Base-by-base conservation (phyloP, 1,140 invertebrate species). In the Campoletis sonorensis region DNA sequence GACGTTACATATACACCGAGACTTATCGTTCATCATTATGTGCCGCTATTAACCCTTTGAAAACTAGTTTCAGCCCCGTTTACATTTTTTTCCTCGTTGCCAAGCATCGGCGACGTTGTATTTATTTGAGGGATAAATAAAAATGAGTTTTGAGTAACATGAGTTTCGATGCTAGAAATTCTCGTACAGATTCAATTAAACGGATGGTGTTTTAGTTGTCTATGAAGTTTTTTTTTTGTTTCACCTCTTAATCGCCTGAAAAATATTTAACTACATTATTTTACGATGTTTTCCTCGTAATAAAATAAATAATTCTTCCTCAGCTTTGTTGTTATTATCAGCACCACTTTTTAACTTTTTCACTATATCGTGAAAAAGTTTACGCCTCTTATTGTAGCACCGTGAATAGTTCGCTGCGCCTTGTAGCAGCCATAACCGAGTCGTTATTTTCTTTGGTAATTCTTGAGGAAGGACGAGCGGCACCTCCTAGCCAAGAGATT, bases 21-120 rank as follows among this genome's bases (percentile, higher is more conserved):
- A 75, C 72, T 75, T 30, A 75, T 75, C 49, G 45, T 51, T 26
- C 40, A 75, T 75, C 72, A 49, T 54, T 75, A 75, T 18, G 30
- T n/a, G 51, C 23, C n/a, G 72, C 72, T 75, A 54, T 75, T 75
- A 75, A 75, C 49, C 49, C 51, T 54, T 54, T 54, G 51, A 54
- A 54, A 54, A 54, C 51, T 54, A 54, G 51, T 54, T 54, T n/a
- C 51, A 15, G 51, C 1, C 11, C 51, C 8, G 51, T 54, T 54
- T 54, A 21, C 51, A 54, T 54, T 54, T 54, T 54, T n/a, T 54
- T 54, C 16, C n/a, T 54, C n/a, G n/a, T n/a, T 16, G 3, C 4
- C 51, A 11, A 54, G 51, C 51, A 54, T n/a, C 51, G 11, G n/a
- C n/a, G 40, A 45, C 40, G 8, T 13, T 54, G 1, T n/a, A 54